Evolutionary conservation across 2,113 vertebrate species (phyloP).

Genomic region (Micromys minutus): DNA sequence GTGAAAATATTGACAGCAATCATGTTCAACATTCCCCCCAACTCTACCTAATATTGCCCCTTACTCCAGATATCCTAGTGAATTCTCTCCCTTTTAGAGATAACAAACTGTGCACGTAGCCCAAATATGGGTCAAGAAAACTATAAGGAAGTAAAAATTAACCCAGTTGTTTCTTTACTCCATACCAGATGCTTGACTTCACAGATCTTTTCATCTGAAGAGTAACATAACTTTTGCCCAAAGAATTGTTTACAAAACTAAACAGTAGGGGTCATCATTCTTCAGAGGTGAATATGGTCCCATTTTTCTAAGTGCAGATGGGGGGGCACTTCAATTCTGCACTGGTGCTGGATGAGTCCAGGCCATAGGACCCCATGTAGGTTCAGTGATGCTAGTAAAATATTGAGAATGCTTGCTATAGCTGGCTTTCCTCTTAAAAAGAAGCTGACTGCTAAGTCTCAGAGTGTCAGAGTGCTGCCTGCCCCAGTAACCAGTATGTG

Average conservation of each 20-base stretch:
- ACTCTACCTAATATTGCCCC: neutral
- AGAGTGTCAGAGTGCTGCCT: fast-evolving
- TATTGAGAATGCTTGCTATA: neutral
- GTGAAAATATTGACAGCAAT: neutral
- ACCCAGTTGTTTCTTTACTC: neutral
- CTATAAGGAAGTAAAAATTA: conserved; percentile 4
- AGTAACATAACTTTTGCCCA: conserved; percentile 28
- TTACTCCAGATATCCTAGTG: neutral
- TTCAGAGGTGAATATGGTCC: neutral
- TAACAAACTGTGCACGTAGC: neutral
- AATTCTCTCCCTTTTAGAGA: neutral
- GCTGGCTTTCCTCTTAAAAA: neutral
- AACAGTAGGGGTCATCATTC: neutral
- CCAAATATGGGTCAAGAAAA: neutral
- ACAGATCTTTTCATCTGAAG: conserved; percentile 17
- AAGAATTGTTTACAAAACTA: conserved; percentile 7
- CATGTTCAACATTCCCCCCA: neutral
- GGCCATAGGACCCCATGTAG: too few species aligned
- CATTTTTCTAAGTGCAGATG: neutral
- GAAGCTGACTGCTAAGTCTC: neutral
- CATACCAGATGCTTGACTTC: conserved; percentile 11
- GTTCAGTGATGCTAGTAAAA: neutral
- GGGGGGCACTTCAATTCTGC: neutral
- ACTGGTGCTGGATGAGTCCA: neutral
- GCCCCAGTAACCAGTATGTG: too few species aligned